Base-by-base conservation (phyloP, 2,113 vertebrate species). In the Corydoras maculifer region DNA sequence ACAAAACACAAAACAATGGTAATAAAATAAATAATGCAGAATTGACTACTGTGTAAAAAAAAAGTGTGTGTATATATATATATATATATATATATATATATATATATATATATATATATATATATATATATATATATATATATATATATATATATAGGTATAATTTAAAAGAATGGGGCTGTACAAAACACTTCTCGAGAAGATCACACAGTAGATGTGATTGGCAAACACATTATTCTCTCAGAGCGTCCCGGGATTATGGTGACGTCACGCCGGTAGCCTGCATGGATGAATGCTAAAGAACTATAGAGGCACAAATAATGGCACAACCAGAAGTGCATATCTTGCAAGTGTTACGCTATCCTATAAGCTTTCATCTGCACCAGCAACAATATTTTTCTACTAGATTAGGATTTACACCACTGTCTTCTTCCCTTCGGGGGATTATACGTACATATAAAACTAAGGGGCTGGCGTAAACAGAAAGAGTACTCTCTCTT, bases 221-320 rank as follows among this genome's bases (percentile, higher is more conserved):
- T 91, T 91, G 92, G 91, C 89, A 89, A 90, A 90, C 84, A 87
- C 88, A 89, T 88, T 86, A 88, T 90, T 90, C 89, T 87, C 86
- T 90, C 87, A 87, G 80, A 80, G 83, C 87, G 87, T 88, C 89
- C 84, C 84, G 91, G 93, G 94, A 94, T 94, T 93, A 93, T 90
- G 87, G 87, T 97, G 96, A 98, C 94, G 95, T 97, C 93, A 97
- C 90, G 78, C 82, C 86, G 92, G 91, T 91, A 90, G 91, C 91
- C 88, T 90, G 92, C 91, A 91, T 91, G 93, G 90, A 86, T 87
- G 89, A 91, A 88, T 88, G 93, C 92, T 92, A 92, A 91, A 91
- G 91, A 93, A 92, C 91, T 91, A 90, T 85, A 90, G 88, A 93
- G 87, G 88, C 87, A 90, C 93, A 95, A 94, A 92, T 93, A 94